A percentile compares a stretch with the other conserved stretches of the same genome.
Evolutionary conservation across 2,797 vertebrate species (phyloP).

Genomic region (Triplophysa bombifrons): DNA sequence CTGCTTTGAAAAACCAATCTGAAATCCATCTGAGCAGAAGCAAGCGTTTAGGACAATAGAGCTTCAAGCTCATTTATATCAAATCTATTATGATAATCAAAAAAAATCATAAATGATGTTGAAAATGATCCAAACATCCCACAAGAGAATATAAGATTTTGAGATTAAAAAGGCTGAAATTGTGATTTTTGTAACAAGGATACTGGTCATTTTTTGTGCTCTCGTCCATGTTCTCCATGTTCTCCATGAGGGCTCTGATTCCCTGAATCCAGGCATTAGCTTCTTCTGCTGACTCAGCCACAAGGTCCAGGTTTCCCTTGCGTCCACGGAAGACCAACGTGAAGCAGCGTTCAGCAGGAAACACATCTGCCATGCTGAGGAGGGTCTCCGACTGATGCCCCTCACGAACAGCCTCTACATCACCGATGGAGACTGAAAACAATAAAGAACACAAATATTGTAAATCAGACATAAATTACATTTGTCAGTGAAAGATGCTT

Average conservation of each 20-base stretch:
- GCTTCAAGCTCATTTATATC: no score
- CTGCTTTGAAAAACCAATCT: slow-evolving; percentile 94
- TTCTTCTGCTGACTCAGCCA: slow-evolving; percentile 84
- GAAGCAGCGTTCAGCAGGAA: slow-evolving; percentile 86
- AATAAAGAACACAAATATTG: neutral
- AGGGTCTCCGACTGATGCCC: slow-evolving; percentile 92
- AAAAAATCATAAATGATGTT: neutral
- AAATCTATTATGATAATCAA: neutral
- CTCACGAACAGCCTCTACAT: slow-evolving; percentile 88
- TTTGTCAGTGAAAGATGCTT: no score
- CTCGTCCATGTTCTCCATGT: slow-evolving; percentile 89
- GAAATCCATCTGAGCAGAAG: slow-evolving; percentile 84
- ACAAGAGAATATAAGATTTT: neutral
- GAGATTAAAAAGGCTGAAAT: neutral
- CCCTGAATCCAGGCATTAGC: slow-evolving; percentile 89
- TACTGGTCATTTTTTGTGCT: slow-evolving; percentile 93
- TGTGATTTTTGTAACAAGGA: slow-evolving; percentile 66
- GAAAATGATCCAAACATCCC: no score
- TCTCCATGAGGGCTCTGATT: slow-evolving; percentile 84
- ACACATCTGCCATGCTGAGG: slow-evolving; percentile 86
- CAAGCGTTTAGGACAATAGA: slow-evolving; percentile 68
- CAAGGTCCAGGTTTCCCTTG: slow-evolving; percentile 88
- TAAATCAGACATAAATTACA: no score
- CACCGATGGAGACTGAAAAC: slow-evolving; percentile 86
- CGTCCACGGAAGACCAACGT: slow-evolving; percentile 92